Base-by-base conservation (phyloP, 2,113 vertebrate genomes). In the Caloenas nicobarica region DNA sequence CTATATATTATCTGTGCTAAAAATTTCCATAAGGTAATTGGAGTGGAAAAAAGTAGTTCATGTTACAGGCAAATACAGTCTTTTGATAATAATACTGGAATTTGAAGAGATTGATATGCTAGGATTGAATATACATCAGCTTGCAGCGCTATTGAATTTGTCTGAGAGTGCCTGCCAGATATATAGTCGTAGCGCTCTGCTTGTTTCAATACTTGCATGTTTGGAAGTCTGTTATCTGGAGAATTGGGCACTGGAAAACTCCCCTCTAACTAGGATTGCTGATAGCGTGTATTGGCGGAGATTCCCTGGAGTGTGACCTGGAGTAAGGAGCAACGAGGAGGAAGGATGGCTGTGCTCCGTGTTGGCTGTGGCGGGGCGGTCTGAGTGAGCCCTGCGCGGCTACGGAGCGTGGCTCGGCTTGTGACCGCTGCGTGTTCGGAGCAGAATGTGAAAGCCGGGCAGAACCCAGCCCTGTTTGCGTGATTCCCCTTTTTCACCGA, bases 1-100 rank as follows among this genome's bases (percentile, higher is more conserved):
- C 44, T 81, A 4, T 46, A 5, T 15, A 61, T 84, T 84, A 89
- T 81, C 86, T 85, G 62, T 1, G 2, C 44, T 72, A 58, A 87
- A 87, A 86, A 96, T 90, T 95, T 94, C 88, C 91, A 93, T 90
- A 92, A 78, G 65, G 80, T 86, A 95, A 97, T 94, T 90, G 90
- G 56, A 91, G 65, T 46, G 40, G 12, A 50, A 93, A 71, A 89
- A 68, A 53, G 22, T 40, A 38, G 83, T 60, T 78, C 71, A 31
- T 61, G 16, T 92, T 90, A 13, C 6, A 88, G 40, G 77, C 29
- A 86, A 71, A 84, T 72, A 57, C 65, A 86, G 13, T 26, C 25
- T 81, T 80, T 77, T 88, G 79, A 40, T 80, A 70, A 68, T 82
- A 68, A 86, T 66, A 1, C 25, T 69, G 82, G 57, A 40, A 65